phyloP scores from a whole-genome alignment of 2,113 vertebrate genomes.

The Cinclus mexicanus region DNA sequence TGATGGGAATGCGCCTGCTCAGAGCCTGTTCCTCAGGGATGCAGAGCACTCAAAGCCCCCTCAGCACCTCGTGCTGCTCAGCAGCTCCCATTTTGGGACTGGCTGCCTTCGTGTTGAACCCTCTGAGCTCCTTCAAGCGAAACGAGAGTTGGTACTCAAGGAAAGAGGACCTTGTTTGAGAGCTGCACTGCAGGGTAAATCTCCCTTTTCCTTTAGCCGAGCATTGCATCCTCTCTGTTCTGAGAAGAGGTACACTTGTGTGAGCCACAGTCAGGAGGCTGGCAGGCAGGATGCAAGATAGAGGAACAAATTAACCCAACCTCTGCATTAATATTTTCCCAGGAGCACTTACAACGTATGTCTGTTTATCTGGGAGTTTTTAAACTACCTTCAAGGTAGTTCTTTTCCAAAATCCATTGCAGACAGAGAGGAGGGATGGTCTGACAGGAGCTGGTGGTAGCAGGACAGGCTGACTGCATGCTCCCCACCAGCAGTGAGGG shows the following conservation, averaged over 20 bases:
- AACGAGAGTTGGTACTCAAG: not conserved
- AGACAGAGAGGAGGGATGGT: not conserved
- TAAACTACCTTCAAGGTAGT: not conserved
- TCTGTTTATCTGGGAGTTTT: not conserved
- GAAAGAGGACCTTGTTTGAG: not conserved
- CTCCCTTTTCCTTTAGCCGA: not conserved
- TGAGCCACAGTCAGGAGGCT: not conserved
- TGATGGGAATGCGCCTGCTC: not conserved
- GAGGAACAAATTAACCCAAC: not conserved
- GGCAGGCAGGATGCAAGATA: not conserved
- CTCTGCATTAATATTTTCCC: not conserved
- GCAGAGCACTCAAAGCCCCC: not conserved
- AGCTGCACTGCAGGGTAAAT: not conserved
- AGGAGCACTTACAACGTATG: rapidly evolving
- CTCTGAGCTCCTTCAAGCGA: not conserved
- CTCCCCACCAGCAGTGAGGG: not conserved
- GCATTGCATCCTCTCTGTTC: not conserved
- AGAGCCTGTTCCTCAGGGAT: not conserved
- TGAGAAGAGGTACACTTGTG: not conserved
- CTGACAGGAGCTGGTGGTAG: not conserved
- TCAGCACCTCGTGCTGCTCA: rapidly evolving
- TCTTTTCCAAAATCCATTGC: not conserved
- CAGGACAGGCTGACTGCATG: rapidly evolving
- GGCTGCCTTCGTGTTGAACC: rapidly evolving
- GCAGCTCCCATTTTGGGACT: not conserved